phyloP scores from a whole-genome alignment of 2,797 vertebrate genomes.

The Setipinna tenuifilis region DNA sequence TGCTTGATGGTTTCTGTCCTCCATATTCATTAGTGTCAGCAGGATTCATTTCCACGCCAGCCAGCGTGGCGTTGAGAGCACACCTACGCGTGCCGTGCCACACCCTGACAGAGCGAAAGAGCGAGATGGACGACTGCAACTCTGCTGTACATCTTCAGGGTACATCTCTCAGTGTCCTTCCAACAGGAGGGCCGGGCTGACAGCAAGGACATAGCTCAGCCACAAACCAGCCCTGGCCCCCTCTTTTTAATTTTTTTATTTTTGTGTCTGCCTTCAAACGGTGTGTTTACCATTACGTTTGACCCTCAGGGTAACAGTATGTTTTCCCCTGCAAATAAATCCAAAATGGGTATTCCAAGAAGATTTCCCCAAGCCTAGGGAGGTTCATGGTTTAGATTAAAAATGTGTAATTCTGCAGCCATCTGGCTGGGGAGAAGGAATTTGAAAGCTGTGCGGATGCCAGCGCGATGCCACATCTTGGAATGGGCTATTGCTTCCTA shows the following conservation, averaged over 20 bases:
- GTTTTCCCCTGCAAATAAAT: conserved; percentile 69
- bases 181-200: conserved; percentile 42
- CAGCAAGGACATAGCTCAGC: conserved; percentile 53
- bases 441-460: conserved; percentile 77
- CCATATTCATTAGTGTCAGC: conserved; percentile 21
- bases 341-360: conserved; percentile 71
- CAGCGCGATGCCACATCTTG: conserved; percentile 83
- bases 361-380: conserved; percentile 77
- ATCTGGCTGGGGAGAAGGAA: conserved; percentile 84
- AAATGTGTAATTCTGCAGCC: conserved; percentile 84
- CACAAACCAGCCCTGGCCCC: conserved; percentile 16
- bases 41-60: background rate
- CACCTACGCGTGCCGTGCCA: background rate
- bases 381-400: conserved; percentile 83
- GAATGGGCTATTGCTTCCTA: conserved; percentile 85
- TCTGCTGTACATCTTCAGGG: background rate
- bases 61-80: background rate
- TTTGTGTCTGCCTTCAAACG: conserved; percentile 58
- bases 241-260: background rate
- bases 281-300: conserved; percentile 67
- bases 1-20: background rate
- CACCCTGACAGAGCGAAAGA: background rate
- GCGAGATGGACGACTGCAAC: conserved; percentile 16
- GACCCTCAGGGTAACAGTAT: conserved; percentile 62
- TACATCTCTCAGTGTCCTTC: conserved; percentile 14